Percentiles rank a stretch among this genome's conserved stretches.
phyloP scores from a whole-genome alignment of 2,888 invertebrate genomes.

The Sarcophaga subvicina region DNA sequence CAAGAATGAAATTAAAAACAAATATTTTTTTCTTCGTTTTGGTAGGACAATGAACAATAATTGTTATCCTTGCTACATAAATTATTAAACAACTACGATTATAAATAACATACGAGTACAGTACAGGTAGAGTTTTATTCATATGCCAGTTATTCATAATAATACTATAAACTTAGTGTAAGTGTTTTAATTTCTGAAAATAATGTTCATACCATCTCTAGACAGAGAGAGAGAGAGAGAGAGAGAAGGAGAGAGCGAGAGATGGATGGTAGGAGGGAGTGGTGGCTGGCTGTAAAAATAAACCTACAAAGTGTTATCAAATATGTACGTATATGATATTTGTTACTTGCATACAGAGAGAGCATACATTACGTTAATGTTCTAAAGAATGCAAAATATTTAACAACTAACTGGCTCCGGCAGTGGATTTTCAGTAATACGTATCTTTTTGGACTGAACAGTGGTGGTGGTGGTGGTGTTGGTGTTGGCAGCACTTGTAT shows the following conservation, averaged over 20 bases:
- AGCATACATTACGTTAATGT: neutral
- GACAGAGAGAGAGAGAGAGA: neutral
- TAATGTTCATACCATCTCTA: neutral
- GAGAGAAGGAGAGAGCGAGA: neutral
- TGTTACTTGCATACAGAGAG: too few species aligned
- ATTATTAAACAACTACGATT: neutral
- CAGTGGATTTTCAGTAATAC: conserved; percentile 82
- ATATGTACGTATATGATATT: neutral
- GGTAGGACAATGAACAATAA: neutral
- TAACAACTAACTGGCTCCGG: conserved; percentile 81
- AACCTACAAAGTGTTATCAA: neutral
- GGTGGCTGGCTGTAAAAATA: neutral
- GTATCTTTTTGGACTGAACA: conserved; percentile 80
- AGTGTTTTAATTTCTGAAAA: too few species aligned
- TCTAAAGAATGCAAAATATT: conserved; percentile 34
- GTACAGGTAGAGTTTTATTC: too few species aligned
- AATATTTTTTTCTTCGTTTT: neutral
- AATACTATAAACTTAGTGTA: too few species aligned
- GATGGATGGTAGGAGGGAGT: neutral
- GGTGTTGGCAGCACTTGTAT: conserved; percentile 74
- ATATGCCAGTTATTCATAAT: too few species aligned
- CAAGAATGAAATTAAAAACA: neutral
- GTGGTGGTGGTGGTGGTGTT: conserved; percentile 54
- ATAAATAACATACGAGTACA: neutral
- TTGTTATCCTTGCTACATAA: neutral